phyloP scores from a whole-genome alignment of 53 echinoderm and acorn worm genomes.

The Luidia sarsii region DNA sequence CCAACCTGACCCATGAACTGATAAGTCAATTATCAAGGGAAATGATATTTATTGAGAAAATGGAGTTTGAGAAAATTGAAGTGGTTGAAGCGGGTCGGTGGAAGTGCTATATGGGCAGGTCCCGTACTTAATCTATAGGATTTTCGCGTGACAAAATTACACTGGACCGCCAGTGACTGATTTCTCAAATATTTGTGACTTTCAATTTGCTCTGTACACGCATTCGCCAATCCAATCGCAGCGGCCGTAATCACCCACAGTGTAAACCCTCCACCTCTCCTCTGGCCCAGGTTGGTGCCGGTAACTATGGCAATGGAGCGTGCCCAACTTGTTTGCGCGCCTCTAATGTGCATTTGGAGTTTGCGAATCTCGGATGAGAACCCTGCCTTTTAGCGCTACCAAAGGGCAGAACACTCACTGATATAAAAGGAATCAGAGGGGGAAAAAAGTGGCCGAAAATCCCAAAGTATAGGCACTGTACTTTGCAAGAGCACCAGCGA shows the following conservation, averaged over 20 bases:
- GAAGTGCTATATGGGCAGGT: too few species aligned
- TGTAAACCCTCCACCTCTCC: too few species aligned
- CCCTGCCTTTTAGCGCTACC: background rate
- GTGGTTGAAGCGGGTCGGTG: too few species aligned
- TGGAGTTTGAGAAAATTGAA: too few species aligned
- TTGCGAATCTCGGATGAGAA: background rate
- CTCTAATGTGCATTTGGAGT: background rate
- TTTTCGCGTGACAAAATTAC: too few species aligned
- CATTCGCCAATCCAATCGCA: background rate
- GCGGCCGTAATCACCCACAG: too few species aligned
- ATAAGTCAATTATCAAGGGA: too few species aligned
- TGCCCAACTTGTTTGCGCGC: background rate
- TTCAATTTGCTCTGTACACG: background rate
- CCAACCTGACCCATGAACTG: too few species aligned
- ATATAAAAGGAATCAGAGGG: too few species aligned
- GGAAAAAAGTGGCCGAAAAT: background rate
- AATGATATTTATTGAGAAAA: too few species aligned
- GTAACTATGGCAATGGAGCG: conserved; percentile 12
- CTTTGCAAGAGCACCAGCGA: background rate
- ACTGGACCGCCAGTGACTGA: too few species aligned
- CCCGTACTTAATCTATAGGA: too few species aligned
- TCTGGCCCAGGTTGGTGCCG: background rate
- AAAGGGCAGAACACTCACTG: conserved; percentile 2
- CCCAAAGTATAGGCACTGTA: background rate
- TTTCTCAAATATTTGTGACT: conserved; percentile 21